phyloP scores from a whole-genome alignment of 53 echinoderm and acorn worm genomes.

The Apostichopus leukothele region DNA sequence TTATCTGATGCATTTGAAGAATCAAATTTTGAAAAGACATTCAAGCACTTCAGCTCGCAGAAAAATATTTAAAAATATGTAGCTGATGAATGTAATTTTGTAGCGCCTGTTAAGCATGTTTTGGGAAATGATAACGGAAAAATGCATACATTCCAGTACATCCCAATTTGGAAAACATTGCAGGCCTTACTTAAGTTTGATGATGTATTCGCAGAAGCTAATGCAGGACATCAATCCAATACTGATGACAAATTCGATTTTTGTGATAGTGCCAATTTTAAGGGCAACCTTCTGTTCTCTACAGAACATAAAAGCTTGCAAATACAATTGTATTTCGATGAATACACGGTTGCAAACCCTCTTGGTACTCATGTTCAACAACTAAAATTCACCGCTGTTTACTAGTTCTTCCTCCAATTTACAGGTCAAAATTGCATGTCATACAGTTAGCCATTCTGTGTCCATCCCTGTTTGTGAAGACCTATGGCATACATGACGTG shows the following conservation, averaged over 20 bases:
- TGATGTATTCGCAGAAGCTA: neutral
- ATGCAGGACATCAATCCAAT: neutral
- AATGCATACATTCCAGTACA: conserved; percentile 36
- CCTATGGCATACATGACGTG: conserved; percentile 4
- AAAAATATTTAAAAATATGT: conserved; percentile 10
- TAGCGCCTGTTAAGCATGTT: conserved; percentile 31
- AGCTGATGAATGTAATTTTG: neutral
- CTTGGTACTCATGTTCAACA: conserved; percentile 38
- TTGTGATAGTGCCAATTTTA: conserved; percentile 36
- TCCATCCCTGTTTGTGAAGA: conserved; percentile 41
- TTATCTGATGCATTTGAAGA: conserved; percentile 29
- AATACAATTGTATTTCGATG: conserved; percentile 38
- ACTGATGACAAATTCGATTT: conserved; percentile 6
- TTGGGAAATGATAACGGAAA: conserved; percentile 16
- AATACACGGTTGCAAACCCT: conserved; percentile 41
- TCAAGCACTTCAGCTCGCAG: conserved; percentile 4
- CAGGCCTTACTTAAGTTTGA: conserved; percentile 13
- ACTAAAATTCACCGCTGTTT: conserved; percentile 36
- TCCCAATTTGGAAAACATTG: conserved; percentile 23
- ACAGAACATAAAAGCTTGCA: conserved; percentile 5
- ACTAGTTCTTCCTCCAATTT: conserved; percentile 10
- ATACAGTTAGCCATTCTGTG: conserved; percentile 43
- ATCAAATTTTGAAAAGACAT: neutral
- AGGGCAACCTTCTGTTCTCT: neutral
- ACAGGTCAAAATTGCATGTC: conserved; percentile 35